Base-by-base conservation (phyloP, 1,140 invertebrate genomes). In the Chelonus insularis region DNA sequence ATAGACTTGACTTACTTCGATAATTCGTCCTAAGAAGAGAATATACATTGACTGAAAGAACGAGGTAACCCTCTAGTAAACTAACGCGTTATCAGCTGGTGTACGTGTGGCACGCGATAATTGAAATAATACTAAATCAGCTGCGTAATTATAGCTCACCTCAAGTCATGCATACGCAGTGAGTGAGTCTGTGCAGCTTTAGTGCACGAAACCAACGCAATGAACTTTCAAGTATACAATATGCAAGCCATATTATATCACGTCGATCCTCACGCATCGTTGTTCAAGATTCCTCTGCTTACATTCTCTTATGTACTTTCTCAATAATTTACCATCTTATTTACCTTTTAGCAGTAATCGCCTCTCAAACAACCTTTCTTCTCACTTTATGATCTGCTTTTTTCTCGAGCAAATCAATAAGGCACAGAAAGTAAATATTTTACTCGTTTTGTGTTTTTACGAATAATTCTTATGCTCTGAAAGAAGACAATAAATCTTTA, bases 121-220 rank as follows among this genome's bases (percentile, higher is more conserved):
- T 73, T 75, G 73, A 73, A 75, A 75, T 75, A 73, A 75, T 75
- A 71, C 68, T 71, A 71, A 75, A 73, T 72, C 73, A 75, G 64
- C 67, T 65, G 65, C 64, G 65, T 76, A 74, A 76, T 74, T 76
- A 73, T 67, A 72, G 67, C 52, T 57, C 65, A 57, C 59, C 34
- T 48, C 16, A 54, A 63, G 67, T 61, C 39, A 47, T 43, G 64
- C 39, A 58, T 51, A 50, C 29, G 50, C 47, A 4, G 20, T 37
- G 51, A 43, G 23, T 45, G 21, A 25, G 47, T 18, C 16, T 43
- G 41, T 36, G 45, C 37, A 57, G 36, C 41, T 41, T 55, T 52
- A 48, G 56, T 54, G 57, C 60, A 62, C 36, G 14, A 50, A 63
- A 23, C 57, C 34, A 60, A 61, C 59, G 57, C 65, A 62, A 67